A percentile compares a stretch with the other conserved stretches of the same genome.
phyloP scores from a whole-genome alignment of 2,888 invertebrate species.

The Caenorhabditis sp. region DNA sequence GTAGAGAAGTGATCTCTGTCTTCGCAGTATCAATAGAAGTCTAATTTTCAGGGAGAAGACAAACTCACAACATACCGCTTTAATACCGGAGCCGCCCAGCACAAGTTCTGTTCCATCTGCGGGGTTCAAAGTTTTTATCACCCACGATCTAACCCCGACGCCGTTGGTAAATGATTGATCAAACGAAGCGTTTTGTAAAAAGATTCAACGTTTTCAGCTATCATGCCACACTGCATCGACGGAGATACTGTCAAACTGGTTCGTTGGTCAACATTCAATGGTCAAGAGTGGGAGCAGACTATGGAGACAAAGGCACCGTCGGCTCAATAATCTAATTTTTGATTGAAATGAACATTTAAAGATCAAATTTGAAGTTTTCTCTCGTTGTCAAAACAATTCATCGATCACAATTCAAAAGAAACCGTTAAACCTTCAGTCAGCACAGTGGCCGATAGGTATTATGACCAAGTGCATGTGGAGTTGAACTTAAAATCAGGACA shows the following conservation, averaged over 20 bases:
- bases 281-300: constrained; percentile 71
- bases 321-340: constrained; percentile 50
- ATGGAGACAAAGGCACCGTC: constrained; percentile 67
- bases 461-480: neutral
- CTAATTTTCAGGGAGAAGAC: constrained; percentile 67
- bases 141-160: constrained; percentile 85
- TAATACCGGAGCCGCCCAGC: constrained; percentile 72
- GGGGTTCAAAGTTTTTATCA: constrained; percentile 86
- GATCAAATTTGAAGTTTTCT: neutral
- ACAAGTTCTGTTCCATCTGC: constrained; percentile 82
- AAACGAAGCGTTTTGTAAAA: too few species aligned
- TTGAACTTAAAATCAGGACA: neutral
- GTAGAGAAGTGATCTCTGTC: constrained; percentile 21
- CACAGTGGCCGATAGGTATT: too few species aligned
- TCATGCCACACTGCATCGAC: constrained; percentile 77
- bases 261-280: constrained; percentile 66
- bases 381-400: too few species aligned
- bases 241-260: constrained; percentile 69
- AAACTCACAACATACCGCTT: constrained; percentile 72
- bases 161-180: constrained; percentile 83
- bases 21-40: neutral
- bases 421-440: too few species aligned
- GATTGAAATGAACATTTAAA: neutral
- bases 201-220: too few species aligned
- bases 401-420: too few species aligned